Evolutionary conservation across 2,113 vertebrate species (phyloP), one percentile per base, ranked within the genome.

Genomic region (Elanoides forficatus): DNA sequence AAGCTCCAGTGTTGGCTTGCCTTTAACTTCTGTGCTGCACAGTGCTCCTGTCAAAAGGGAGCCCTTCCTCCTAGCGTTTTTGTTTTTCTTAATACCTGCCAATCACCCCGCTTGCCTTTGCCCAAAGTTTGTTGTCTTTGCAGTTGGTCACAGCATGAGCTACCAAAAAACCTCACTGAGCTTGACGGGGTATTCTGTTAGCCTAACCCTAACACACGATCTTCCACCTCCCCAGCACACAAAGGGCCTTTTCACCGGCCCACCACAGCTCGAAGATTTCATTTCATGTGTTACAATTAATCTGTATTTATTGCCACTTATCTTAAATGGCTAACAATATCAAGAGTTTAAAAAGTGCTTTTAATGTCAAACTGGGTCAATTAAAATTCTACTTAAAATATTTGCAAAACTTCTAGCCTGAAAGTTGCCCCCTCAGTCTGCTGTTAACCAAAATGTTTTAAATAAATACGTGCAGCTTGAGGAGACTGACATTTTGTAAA

Each of bases 231-330:
- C 90, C 73, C 6, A 7, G 75, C 89, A 67, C 92, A 98, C 98
- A 98, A 98, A 98, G 94, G 79, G 68, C 83, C 96, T 97, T 98
- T 98, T 98, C 97, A 98, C 38, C 0, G 1, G 45, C 91, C 86
- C 65, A 32, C 96, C 76, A 1, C 95, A 81, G 94, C 95, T 76
- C 76, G 13, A 11, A 87, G 97, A 72, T 97, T 95, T 87, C 89
- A 90, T 97, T 97, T 97, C 97, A 89, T 72, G 73, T 81, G 87
- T 96, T 96, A 95, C 97, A 97, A 97, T 98, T 97, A 97, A 97
- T 98, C 97, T 97, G 97, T 98, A 97, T 98, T 97, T 98, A 97
- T 98, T 97, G 97, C 97, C 97, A 98, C 98, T 98, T 98, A 97
- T 97, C 95, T 96, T 96, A 97, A 97, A 97, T 97, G 94, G 96